Evolutionary conservation across 2,888 invertebrate genomes (phyloP).

Genomic region (Thymelicus sylvestris): DNA sequence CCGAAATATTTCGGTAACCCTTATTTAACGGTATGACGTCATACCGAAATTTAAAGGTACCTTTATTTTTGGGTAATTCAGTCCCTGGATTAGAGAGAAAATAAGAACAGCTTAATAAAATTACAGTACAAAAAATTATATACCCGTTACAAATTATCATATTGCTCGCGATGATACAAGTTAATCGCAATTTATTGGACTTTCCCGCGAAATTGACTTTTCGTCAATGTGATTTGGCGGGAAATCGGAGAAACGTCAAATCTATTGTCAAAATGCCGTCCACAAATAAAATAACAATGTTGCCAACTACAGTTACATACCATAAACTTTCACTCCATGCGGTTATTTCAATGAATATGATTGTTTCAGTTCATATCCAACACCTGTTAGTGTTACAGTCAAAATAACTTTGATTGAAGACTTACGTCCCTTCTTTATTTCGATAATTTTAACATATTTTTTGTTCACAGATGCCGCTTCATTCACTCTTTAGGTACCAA

Average conservation of each 20-base stretch:
- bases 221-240: not conserved
- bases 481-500: not conserved
- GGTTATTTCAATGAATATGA: constrained; percentile 17
- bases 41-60: no score
- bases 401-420: constrained; percentile 14
- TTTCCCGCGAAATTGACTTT: no score
- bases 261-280: not conserved
- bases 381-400: constrained; percentile 29
- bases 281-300: not conserved
- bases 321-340: constrained; percentile 18
- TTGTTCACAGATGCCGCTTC: not conserved
- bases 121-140: no score
- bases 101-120: no score
- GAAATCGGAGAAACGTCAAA: not conserved
- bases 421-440: constrained; percentile 14
- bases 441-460: no score
- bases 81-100: no score
- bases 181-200: no score
- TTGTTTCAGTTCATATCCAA: constrained; percentile 9
- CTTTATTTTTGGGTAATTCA: no score
- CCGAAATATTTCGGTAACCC: no score
- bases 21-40: no score
- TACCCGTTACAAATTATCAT: no score
- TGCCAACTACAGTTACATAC: not conserved
- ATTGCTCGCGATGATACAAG: no score